Base-by-base conservation (phyloP, 2,113 vertebrate genomes). In the Microcebus jonahi region DNA sequence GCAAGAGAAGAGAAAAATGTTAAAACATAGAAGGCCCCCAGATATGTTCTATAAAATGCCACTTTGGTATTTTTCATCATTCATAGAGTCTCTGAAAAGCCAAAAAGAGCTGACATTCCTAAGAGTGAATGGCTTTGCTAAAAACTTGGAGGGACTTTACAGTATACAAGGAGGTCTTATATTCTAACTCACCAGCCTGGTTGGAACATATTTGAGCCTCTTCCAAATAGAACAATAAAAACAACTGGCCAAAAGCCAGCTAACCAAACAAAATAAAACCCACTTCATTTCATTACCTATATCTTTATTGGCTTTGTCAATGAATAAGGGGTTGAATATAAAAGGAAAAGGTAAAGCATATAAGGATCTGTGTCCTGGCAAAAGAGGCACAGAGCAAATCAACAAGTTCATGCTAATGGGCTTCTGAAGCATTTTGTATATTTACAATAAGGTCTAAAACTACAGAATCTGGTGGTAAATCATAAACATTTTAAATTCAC, bases 401-500 rank as follows among this genome's bases (percentile, higher is more conserved):
- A 89, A 31, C 63, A 90, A 95, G 53, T 65, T 93, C 59, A 68
- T 79, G 70, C 76, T 65, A 85, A 86, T 53, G 79, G 92, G 86
- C 50, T 79, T 55, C 15, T 20, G 18, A 29, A 88, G 63, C 71
- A 86, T 92, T 91, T 88, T 94, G 82, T 65, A 27, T 96, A 95
- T 96, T 96, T 97, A 96, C 55, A 85, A 85, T 83, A 87, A 94
- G n/a, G 55, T 55, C 68, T 88, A 91, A 96, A 95, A 94, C 50
- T 61, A 92, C 34, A 83, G 36, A 90, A 71, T 61, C 57, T 91
- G 53, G 71, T 94, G 75, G 59, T 97, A 98, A 97, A 96, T 95
- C 84, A 96, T 89, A 98, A 98, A 97, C 96, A 97, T 95, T 96
- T 95, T 87, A 88, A 97, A 96, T 97, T 91, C 83, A 92, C 83